Percentiles rank a stretch among this genome's conserved stretches.
These are phyloP conservation scores for Charaxes varanes DNA, from an alignment of 1,140 invertebrate genomes.

Conservation along the genomic window DNA sequence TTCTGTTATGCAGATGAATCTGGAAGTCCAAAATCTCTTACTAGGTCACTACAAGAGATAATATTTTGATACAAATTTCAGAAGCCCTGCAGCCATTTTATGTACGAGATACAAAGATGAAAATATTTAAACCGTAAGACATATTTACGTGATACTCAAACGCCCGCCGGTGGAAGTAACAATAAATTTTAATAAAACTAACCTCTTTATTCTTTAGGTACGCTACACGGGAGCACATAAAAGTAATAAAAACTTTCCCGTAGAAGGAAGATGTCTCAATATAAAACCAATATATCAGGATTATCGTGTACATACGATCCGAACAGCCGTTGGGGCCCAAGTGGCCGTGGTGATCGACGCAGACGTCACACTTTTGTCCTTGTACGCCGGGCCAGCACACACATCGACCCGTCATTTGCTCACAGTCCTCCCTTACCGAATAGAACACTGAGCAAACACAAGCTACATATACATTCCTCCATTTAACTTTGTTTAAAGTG, in stretches of 20 bases:
- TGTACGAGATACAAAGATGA: no score
- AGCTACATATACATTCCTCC: constrained; percentile 78
- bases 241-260: constrained; percentile 9
- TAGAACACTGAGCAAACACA: constrained; percentile 92
- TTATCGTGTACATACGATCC: constrained; percentile 75
- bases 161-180: no score
- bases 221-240: constrained; percentile 3
- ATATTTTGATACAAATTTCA: no score
- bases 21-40: no score
- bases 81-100: no score
- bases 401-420: constrained; percentile 91
- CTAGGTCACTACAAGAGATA: no score
- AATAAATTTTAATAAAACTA: constrained; percentile 16
- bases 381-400: constrained; percentile 91
- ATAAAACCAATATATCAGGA: constrained; percentile 16
- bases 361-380: constrained; percentile 90
- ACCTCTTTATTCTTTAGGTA: constrained; percentile 7
- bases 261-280: constrained; percentile 11
- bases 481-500: no score
- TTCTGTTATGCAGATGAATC: no score
- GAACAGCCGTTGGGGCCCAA: constrained; percentile 86
- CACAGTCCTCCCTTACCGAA: constrained; percentile 85
- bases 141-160: no score
- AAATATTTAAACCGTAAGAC: no score
- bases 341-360: constrained; percentile 83